Conservation (phyloP, 2,888 invertebrate species). For the Amphipoea lucens region DNA sequence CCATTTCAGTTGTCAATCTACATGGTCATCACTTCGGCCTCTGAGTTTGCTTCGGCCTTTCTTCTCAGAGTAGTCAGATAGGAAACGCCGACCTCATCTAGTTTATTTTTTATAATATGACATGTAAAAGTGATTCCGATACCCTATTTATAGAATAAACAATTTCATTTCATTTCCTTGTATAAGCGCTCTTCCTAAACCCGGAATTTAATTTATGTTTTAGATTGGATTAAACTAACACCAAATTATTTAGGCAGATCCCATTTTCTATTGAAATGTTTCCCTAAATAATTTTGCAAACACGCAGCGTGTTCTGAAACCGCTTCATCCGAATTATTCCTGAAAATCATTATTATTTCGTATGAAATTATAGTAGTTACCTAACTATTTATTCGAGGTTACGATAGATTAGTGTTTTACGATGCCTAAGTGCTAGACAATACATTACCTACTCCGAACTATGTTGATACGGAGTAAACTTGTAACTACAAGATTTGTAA, state of each 20-base stretch:
- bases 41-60: too few relatives aligned
- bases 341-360: conserved; percentile 47
- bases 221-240: conserved; percentile 4
- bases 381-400: conserved; percentile 33
- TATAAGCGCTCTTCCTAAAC: background rate
- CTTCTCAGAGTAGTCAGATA: too few relatives aligned
- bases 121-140: background rate
- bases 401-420: conserved; percentile 56
- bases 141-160: background rate
- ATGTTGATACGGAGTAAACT: conserved; percentile 30
- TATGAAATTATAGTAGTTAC: conserved; percentile 43
- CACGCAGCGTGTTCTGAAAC: conserved; percentile 29
- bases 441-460: conserved; percentile 45
- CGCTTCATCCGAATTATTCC: conserved; percentile 42
- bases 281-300: conserved; percentile 51
- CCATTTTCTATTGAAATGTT: conserved; percentile 27
- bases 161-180: background rate
- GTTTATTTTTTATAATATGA: background rate
- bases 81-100: too few relatives aligned
- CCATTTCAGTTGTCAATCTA: too few relatives aligned
- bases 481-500: conserved; percentile 20
- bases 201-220: conserved; percentile 13
- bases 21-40: too few relatives aligned
- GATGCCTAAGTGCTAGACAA: conserved; percentile 46
- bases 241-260: conserved; percentile 20